Evolutionary conservation across 2,888 invertebrate species (phyloP), one percentile per base, ranked within the genome.

Genomic region (Cephus rjabovi): DNA sequence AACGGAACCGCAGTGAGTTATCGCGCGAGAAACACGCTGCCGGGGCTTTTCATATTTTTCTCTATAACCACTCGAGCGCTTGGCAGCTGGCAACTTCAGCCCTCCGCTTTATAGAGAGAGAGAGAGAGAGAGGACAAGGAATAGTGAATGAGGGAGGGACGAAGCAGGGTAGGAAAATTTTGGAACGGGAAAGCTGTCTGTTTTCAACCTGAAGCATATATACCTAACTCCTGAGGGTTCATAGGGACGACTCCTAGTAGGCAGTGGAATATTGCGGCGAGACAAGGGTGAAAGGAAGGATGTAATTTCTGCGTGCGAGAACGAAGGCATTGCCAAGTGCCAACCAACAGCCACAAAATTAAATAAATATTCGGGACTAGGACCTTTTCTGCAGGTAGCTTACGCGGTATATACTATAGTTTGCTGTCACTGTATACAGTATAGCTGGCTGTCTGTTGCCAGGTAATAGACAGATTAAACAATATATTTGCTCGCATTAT

Each of bases 351-450:
- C 56, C 75, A 75, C 56, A 70, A 77, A 77, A 75, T 77, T 77
- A 75, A 77, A 77, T 77, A 77, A 77, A 77, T 75, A 77, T 77
- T 75, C 75, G 56, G 56, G 56, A 56, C 77, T 68, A 70, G 37
- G 74, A 31, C 40, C 75, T 77, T 75, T 77, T 56, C 40, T 70
- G 56, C 75, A 77, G 77, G 75, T 77, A 75, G 77, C 75, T 15
- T 11, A 34, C 30, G 31, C 40, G 23, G 23, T 23, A 3, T 34
- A 3, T 35, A 12, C 3, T 35, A 9, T 56, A 56, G 23, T 23
- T 23, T 56, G 1, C 40, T 23, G 23, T 56, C 40, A 9, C 23
- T 9, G 6, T 23, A 56, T 23, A 56, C 9, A 56, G 9, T 23
- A 56, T 40, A 40, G 15, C 12, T 40, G 15, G 4, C 4, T 40